Base-by-base conservation (phyloP, 2,888 invertebrate species). In the Eledona agricola region DNA sequence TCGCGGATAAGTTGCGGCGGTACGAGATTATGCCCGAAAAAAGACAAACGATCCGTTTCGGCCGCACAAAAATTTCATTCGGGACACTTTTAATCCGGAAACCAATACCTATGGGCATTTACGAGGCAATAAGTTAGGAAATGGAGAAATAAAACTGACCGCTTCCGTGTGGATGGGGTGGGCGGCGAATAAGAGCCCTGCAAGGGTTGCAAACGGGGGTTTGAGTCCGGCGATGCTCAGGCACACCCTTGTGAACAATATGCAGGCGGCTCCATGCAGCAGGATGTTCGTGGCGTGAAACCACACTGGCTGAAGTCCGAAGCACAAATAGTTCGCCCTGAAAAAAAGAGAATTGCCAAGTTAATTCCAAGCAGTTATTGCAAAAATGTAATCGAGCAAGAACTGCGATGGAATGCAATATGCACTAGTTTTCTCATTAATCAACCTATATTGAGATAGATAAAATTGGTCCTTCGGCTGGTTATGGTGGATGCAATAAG, bases 151-250 rank as follows among this genome's bases (percentile, higher is more conserved):
- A 64, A 61, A 51, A 84, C 90, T 89, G 74, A 92, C 93, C 73
- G 93, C 93, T 77, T 94, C 93, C 1, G 92, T 90, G 74, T 93
- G 93, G 57, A 94, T 83, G 11, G 94, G 93, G 73, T 94, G 94
- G 1, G 88, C 83, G 2, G 93, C 91, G 71, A 93, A 94, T 63
- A 93, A 78, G 26, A 89, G 74, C 9, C 88, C 88, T 0, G 90
- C 86, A 6, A 88, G 76, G 3, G 87, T 83, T 2, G 90, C 87
- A 63, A 88, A 87, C 25, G 85, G 84, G 9, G 84, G 82, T 65
- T 83, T 83, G 61, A 89, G 78, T 10, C 85, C 81, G 31, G 87
- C 88, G 35, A 89, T 83, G n/a, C 79, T 78, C 32, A 83, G 78
- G 63, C 86, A 86, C 22, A 86, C 83, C 59, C 85, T 81, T 10